Base-by-base conservation (phyloP, 2,888 invertebrate species). In the Halocaridina rubra region DNA sequence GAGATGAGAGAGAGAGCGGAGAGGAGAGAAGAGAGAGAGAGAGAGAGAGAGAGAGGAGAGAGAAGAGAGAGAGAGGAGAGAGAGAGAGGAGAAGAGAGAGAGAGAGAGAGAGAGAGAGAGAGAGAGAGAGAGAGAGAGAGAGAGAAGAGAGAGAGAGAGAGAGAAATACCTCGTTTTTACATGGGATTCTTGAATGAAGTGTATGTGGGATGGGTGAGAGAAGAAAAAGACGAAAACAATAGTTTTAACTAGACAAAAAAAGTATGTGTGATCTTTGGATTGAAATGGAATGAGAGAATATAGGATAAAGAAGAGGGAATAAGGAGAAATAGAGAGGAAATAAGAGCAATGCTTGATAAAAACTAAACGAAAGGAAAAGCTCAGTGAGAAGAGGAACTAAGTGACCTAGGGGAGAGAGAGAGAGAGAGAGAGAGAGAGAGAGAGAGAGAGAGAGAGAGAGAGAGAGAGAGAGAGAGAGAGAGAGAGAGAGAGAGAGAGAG, bases 1-100 rank as follows among this genome's bases (percentile, higher is more conserved):
- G 59, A 57, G 71, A 69, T 19, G 59, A 29, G 39, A 69, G 71
- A 76, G 76, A 59, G 76, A 76, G 59, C 5, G 22, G 59, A 1
- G 27, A 30, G 27, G 76, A 76, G 76, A 27, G 53, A 22, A 16
- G 59, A 19, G 29, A 29, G 30, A 1, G 1, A 10, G 29, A 69
- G 24, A 24, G 29, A 16, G 29, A 24, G 24, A 16, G 7, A 27
- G 69, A 69, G 69, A 29, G 16, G 29, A 2, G 8, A 27, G 69
- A 5, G 7, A 27, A 69, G 69, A 24, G 4, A 16, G 69, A 27
- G 16, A 27, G 2, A 13, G 69, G 69, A 24, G 29, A 27, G 16
- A 3, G 27, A 29, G 7, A 27, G 27, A 27, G 29, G 8, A 16
- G 69, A 19, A 69, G 2, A 7, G 7, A 24, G 27, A 69, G 69